phyloP scores from a whole-genome alignment of 2,888 invertebrate genomes.

The Perizoma affinitatum region DNA sequence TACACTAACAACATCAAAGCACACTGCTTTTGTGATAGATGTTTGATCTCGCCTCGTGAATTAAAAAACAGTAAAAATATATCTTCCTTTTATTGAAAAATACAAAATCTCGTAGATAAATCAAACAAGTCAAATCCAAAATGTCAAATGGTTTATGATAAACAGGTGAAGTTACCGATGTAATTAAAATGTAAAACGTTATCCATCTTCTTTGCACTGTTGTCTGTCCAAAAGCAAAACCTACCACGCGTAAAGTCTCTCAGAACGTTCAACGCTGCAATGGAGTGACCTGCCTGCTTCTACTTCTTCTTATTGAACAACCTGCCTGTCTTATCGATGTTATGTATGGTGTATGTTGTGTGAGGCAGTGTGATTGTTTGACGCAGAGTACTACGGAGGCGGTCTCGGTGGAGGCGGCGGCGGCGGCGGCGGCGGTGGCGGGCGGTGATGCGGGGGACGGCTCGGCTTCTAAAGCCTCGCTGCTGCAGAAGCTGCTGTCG shows the following conservation, averaged over 20 bases:
- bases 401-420: constrained; percentile 73
- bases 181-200: constrained; percentile 7
- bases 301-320: constrained; percentile 19
- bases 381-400: constrained; percentile 80
- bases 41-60: constrained; percentile 51
- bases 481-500: constrained; percentile 93
- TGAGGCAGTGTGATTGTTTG: constrained; percentile 30
- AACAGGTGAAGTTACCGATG: too few relatives aligned
- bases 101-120: background rate
- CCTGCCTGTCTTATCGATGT: constrained; percentile 4
- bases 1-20: constrained; percentile 9
- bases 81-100: constrained; percentile 30
- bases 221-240: constrained; percentile 25
- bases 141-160: too few relatives aligned
- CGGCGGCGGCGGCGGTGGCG: constrained; percentile 43
- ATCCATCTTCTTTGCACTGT: constrained; percentile 22
- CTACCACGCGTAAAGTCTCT: constrained; percentile 23
- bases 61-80: constrained; percentile 25
- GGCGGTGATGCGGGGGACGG: constrained; percentile 53
- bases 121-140: too few relatives aligned
- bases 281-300: constrained; percentile 29
- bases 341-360: background rate
- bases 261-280: constrained; percentile 17
- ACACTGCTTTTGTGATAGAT: constrained; percentile 18
- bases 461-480: constrained; percentile 86